Conservation (phyloP, 1,140 invertebrate genomes). For the Saccostrea glomerata region DNA sequence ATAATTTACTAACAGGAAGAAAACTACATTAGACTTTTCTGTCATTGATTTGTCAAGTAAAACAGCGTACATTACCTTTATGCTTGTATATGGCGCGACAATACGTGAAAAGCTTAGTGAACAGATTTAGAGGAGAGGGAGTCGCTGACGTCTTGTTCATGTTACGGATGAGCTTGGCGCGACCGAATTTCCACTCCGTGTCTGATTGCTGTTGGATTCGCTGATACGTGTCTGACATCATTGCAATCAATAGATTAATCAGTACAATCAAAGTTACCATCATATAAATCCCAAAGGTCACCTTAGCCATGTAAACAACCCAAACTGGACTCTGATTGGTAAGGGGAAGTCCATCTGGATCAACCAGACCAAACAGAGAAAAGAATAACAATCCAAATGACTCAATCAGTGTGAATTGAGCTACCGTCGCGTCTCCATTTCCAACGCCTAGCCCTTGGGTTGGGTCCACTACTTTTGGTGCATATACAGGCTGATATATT, state of each 20-base stretch:
- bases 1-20: background rate
- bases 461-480: constrained; percentile 55
- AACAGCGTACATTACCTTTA: constrained; percentile 79
- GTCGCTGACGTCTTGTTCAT: constrained; percentile 99
- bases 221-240: constrained; percentile 99
- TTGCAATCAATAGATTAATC: constrained; percentile 99
- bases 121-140: constrained; percentile 96
- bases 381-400: constrained; percentile 98
- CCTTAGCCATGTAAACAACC: constrained; percentile 80
- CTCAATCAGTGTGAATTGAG: constrained; percentile 81
- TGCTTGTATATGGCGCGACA: constrained; percentile 89
- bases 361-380: constrained; percentile 97
- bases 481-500: constrained; percentile 92
- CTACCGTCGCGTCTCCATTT: constrained; percentile 55
- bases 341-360: constrained; percentile 85
- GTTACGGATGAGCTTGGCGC: constrained; percentile 98
- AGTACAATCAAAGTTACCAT: constrained; percentile 98
- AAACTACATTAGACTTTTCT: no score
- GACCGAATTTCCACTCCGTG: constrained; percentile 99
- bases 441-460: constrained; percentile 67
- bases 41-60: background rate
- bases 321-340: constrained; percentile 81
- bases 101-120: constrained; percentile 88
- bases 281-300: constrained; percentile 96
- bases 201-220: constrained; percentile 99